Evolutionary conservation across 2,888 invertebrate species (phyloP), one percentile per base, ranked within the genome.

Genomic region (Callyntrura guangdongensis): DNA sequence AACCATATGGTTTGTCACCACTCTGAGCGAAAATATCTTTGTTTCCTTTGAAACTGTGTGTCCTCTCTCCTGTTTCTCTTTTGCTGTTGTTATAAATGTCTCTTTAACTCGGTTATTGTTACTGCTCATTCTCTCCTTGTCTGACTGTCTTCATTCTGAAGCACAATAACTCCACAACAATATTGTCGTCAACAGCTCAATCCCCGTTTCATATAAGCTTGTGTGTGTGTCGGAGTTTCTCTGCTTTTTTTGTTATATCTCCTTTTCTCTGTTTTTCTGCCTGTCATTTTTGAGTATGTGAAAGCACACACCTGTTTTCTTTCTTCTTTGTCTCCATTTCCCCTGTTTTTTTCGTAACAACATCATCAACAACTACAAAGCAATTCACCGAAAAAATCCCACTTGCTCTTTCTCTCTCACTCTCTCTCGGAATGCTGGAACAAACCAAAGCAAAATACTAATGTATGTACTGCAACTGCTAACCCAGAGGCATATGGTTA

Each of bases 241-340:
- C 5, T 61, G n/a, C 20, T 61, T 61, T 5, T 61, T 61, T 61
- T n/a, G n/a, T n/a, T n/a, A n/a, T n/a, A n/a, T 61, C 20, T 64
- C 12, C 25, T 6, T 64, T 36, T 69, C 69, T 36, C 11, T 22
- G 11, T 64, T 14, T 69, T n/a, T 36, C 69, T 69, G 0, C 36
- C n/a, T 36, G 14, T 14, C 36, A 20, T 2, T 47, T 45, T 25
- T 4, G 9, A 64, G 69, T 82, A 69, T 87, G 92, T 90, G 92
- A 90, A 88, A 87, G 22, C 64, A 90, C 88, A 92, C 92, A 92
- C 92, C 92, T 92, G 92, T 90, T 90, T 90, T 91, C 59, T 67
- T 84, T 64, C 64, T 88, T 69, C 53, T n/a, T 49, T 11, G 12
- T 67, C 27, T n/a, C n/a, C n/a, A n/a, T n/a, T n/a, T n/a, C n/a